Evolutionary conservation across 2,113 vertebrate species (phyloP), one percentile per base, ranked within the genome.

Genomic region (Tautogolabrus adspersus): DNA sequence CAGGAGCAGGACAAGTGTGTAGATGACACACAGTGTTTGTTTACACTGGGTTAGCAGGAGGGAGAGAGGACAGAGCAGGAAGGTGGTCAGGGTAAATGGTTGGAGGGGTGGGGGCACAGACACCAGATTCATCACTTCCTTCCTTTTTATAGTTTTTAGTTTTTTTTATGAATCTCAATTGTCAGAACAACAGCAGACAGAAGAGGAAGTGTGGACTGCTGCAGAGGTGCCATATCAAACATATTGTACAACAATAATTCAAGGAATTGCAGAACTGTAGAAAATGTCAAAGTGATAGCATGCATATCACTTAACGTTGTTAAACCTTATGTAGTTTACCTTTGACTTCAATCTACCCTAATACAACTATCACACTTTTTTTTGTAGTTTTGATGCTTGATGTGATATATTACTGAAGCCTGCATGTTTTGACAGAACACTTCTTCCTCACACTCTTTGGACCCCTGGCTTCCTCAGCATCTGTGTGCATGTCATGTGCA

Each of bases 111-210:
- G 34, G 75, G 60, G 84, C 55, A 86, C 83, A 91, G 88, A 93
- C 92, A 93, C 85, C 73, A 76, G 84, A 81, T 89, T 92, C 93
- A 93, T 94, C 89, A 91, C 84, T 94, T 95, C 94, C 93, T 94
- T 94, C 93, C 92, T 91, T 87, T 88, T 67, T 86, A 69, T 66
- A 40, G 30, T 84, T 90, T 63, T 58, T 58, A 59, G 30, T 6
- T 79, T 79, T 80, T 71, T 71, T 77, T 30, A 83, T 65, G 66
- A 89, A 88, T 93, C 69, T 58, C 82, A 57, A 78, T 86, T 93
- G 90, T 94, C 89, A 93, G 86, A 94, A 90, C 90, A 93, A 81
- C 82, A 79, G 75, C 37, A 85, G 63, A 72, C 76, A 81, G 57
- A 89, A 83, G 79, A 85, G 86, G 89, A 92, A 89, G 76, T 86